These are phyloP conservation scores for Dastarcus helophoroides DNA, from an alignment of 2,888 invertebrate genomes.

Conservation along the genomic window DNA sequence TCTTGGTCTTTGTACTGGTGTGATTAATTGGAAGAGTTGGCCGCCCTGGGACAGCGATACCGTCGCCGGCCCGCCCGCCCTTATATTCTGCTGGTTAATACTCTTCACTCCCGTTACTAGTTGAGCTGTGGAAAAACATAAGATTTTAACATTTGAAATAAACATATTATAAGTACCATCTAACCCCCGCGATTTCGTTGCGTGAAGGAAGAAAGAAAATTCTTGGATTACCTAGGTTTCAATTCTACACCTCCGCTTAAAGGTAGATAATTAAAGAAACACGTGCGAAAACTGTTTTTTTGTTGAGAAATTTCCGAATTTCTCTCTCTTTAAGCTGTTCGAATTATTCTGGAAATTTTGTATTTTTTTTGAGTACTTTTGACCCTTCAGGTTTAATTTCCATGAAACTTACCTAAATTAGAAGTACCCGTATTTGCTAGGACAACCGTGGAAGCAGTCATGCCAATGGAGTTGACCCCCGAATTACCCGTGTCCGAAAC, in stretches of 20 bases:
- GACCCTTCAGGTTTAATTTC: no score
- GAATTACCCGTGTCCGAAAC: constrained; percentile 22
- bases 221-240: no score
- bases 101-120: constrained; percentile 56
- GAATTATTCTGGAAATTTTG: no score
- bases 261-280: no score
- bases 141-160: not conserved
- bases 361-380: no score
- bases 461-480: constrained; percentile 17
- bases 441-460: constrained; percentile 30
- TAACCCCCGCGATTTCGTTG: no score
- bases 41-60: constrained; percentile 29
- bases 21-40: constrained; percentile 32
- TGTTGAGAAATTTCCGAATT: no score
- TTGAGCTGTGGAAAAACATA: constrained; percentile 38
- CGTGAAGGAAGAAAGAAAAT: no score
- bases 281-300: no score
- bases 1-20: constrained; percentile 28
- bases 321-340: no score
- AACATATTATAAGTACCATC: not conserved
- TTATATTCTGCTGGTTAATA: constrained; percentile 28
- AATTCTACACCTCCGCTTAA: no score
- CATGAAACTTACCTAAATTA: constrained; percentile 28
- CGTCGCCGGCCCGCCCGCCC: constrained; percentile 28
- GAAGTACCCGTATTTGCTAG: constrained; percentile 29